Evolutionary conservation across 2,797 vertebrate species (phyloP).

Genomic region (Chromobotia macracanthus): DNA sequence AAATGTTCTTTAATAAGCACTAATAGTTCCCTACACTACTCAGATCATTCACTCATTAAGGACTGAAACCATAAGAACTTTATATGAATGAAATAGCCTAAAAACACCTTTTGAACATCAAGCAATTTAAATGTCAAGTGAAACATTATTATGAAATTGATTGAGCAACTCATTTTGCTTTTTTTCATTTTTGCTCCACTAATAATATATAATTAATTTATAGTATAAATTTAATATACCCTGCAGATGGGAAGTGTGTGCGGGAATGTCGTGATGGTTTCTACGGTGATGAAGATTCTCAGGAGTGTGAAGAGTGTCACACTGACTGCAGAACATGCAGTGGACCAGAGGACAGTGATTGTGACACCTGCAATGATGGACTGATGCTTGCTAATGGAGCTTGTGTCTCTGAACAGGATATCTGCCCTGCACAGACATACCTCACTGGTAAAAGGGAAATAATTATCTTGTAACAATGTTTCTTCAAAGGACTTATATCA

Average conservation of each 20-base stretch:
- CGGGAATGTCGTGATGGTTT: constrained; percentile 79
- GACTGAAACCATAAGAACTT: not conserved
- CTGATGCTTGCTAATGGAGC: constrained; percentile 64
- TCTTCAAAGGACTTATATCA: no score
- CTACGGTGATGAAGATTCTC: constrained; percentile 78
- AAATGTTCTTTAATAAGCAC: not conserved
- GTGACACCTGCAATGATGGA: constrained; percentile 73
- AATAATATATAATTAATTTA: not conserved
- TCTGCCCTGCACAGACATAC: constrained; percentile 73
- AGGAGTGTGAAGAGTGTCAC: constrained; percentile 87
- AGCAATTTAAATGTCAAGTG: not conserved
- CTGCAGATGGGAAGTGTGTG: constrained; percentile 82
- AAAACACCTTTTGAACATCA: not conserved
- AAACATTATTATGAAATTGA: not conserved
- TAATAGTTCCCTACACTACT: not conserved
- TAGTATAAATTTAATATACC: not conserved
- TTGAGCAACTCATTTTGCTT: not conserved
- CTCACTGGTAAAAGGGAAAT: constrained; percentile 68
- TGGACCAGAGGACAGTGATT: constrained; percentile 75
- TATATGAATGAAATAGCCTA: not conserved
- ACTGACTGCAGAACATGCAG: constrained; percentile 78
- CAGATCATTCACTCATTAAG: not conserved
- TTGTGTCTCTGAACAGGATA: constrained; percentile 71
- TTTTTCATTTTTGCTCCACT: no score
- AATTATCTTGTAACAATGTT: no score